Conservation (phyloP, 2,797 vertebrate species). For the Sternotherus odoratus region DNA sequence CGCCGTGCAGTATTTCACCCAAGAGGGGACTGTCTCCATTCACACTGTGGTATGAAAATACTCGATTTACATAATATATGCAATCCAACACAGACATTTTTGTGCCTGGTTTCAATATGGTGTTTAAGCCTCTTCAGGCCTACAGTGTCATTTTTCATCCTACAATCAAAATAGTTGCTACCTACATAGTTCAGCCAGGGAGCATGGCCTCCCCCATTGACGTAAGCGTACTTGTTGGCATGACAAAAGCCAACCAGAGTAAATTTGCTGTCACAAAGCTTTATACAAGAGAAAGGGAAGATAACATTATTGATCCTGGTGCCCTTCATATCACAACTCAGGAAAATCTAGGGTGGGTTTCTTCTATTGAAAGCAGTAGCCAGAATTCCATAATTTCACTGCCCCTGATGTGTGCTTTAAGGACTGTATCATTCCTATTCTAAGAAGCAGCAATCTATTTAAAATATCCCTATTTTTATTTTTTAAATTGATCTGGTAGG, state of each 20-base stretch:
- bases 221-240: not conserved
- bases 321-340: not conserved
- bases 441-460: not conserved
- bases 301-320: rapidly evolving
- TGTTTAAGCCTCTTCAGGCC: not conserved
- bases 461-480: not conserved
- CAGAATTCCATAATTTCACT: not conserved
- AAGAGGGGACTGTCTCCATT: not conserved
- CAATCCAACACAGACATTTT: not conserved
- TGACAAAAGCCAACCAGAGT: not conserved
- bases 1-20: not conserved
- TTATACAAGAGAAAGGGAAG: not conserved
- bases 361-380: not conserved
- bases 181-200: not conserved
- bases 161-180: not conserved
- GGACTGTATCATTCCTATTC: not conserved
- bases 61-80: not conserved
- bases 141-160: conserved; percentile 6
- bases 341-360: not conserved
- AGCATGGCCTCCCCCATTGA: not conserved
- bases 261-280: not conserved
- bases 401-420: not conserved
- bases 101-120: not conserved
- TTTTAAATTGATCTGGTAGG: not conserved
- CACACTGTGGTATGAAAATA: rapidly evolving